Evolutionary conservation across 2,888 invertebrate genomes (phyloP).

Genomic region (Rapana venosa): DNA sequence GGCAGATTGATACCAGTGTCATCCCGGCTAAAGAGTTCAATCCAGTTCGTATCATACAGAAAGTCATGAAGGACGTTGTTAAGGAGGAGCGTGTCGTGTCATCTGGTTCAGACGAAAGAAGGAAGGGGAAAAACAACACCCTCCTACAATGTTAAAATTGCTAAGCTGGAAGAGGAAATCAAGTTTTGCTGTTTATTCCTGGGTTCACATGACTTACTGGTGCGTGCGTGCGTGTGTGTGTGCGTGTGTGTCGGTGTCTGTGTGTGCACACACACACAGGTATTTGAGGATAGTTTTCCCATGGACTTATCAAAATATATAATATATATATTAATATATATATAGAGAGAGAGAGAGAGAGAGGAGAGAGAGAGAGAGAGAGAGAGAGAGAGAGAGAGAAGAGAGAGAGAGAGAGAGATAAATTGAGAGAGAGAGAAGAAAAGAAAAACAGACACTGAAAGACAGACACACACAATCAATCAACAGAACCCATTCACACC

Average conservation of each 20-base stretch:
- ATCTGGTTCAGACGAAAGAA: background rate
- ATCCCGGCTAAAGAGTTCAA: background rate
- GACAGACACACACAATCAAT: background rate
- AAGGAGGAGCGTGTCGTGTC: background rate
- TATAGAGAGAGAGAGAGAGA: too few relatives aligned
- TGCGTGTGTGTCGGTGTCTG: too few relatives aligned
- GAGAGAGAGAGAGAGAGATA: background rate
- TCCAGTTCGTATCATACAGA: background rate
- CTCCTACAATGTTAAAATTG: background rate
- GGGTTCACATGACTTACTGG: background rate
- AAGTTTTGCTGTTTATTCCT: background rate
- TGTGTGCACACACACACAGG: too few relatives aligned
- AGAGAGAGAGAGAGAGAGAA: background rate
- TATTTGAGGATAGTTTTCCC: too few relatives aligned
- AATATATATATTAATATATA: too few relatives aligned
- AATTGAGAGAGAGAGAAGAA: background rate
- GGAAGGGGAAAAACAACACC: background rate
- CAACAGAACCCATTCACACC: too few relatives aligned
- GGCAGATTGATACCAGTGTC: slow-evolving; percentile 30
- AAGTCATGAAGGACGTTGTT: slow-evolving; percentile 13
- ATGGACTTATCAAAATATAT: too few relatives aligned
- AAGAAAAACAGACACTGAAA: background rate
- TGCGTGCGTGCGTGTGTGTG: too few relatives aligned
- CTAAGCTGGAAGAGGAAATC: background rate
- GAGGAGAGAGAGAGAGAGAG: too few relatives aligned